Conservation (phyloP, 30 jellyfish, hydroid and myxozoan genomes). For the Sanderia malayensis region DNA sequence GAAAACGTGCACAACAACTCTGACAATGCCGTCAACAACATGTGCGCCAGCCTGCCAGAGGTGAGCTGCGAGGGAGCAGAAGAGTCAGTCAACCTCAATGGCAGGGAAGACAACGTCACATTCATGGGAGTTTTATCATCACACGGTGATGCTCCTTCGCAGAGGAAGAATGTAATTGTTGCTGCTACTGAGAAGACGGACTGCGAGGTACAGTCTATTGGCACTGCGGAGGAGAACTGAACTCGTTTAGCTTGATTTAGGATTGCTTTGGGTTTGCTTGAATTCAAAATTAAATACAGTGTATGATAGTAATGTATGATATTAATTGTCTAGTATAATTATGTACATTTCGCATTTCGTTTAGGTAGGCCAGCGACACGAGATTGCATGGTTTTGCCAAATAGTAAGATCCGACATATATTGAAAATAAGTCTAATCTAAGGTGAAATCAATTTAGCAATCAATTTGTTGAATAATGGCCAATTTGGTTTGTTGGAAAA, state of each 20-base stretch:
- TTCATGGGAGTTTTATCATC: not conserved
- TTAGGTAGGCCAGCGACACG: too few species aligned
- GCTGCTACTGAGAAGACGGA: not conserved
- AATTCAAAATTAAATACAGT: too few species aligned
- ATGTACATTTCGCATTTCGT: too few species aligned
- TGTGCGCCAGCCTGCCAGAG: slow-evolving; percentile 80
- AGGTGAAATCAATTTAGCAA: too few species aligned
- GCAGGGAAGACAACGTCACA: slow-evolving; percentile 6
- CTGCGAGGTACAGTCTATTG: not conserved
- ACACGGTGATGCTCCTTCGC: not conserved
- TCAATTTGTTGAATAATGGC: too few species aligned
- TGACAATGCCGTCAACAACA: slow-evolving; percentile 51
- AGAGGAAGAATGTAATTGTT: not conserved
- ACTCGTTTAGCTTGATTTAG: too few species aligned
- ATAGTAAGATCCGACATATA: too few species aligned
- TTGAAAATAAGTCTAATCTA: too few species aligned
- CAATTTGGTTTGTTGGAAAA: too few species aligned
- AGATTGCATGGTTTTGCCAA: too few species aligned
- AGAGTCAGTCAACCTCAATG: slow-evolving; percentile 6
- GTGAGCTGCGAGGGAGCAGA: slow-evolving; percentile 78
- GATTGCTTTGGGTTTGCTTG: too few species aligned
- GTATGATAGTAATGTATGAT: not conserved
- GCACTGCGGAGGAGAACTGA: slow-evolving; percentile 4
- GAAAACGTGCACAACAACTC: slow-evolving; percentile 79
- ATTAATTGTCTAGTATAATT: too few species aligned